Evolutionary conservation across 92 coral and sea anemone genomes (phyloP).

Genomic region (Phenganax stokvisi): DNA sequence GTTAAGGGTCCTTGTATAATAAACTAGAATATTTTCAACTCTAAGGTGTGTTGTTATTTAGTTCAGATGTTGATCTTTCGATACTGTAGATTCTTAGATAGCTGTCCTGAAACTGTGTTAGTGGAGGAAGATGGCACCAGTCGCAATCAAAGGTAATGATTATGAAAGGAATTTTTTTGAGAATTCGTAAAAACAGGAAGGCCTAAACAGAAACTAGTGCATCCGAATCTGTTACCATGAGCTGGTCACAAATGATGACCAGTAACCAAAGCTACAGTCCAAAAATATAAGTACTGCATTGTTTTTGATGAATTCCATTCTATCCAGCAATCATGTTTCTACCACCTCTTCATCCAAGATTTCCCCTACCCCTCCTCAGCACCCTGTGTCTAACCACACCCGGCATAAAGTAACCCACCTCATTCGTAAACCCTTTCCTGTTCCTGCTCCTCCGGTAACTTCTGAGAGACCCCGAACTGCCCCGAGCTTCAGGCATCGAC

Average conservation of each 20-base stretch:
- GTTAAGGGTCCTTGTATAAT: too few relatives aligned
- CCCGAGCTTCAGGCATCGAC: constrained; percentile 20
- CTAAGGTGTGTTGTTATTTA: not conserved
- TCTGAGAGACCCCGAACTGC: constrained; percentile 30
- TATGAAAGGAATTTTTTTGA: not conserved
- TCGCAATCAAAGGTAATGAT: constrained; percentile 12
- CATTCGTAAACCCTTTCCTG: constrained; percentile 66
- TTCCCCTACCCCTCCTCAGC: constrained; percentile 44
- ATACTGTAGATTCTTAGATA: constrained; percentile 7
- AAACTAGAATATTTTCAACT: not conserved
- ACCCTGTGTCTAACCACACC: constrained; percentile 45
- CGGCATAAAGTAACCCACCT: constrained; percentile 48
- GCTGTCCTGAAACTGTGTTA: not conserved
- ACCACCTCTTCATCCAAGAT: constrained; percentile 34
- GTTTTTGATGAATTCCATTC: not conserved
- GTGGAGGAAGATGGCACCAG: constrained; percentile 9
- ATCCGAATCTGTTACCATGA: too few relatives aligned
- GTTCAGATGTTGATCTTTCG: not conserved
- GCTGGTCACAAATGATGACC: not conserved
- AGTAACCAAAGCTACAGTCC: constrained; percentile 39
- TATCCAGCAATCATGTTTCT: constrained; percentile 38
- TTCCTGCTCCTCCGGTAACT: constrained; percentile 43
- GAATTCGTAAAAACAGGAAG: not conserved
- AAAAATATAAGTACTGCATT: not conserved
- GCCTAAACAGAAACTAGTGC: not conserved